These are phyloP conservation scores for Potamarius usumacintae DNA, from an alignment of 2,113 vertebrate species.

Conservation along the genomic window DNA sequence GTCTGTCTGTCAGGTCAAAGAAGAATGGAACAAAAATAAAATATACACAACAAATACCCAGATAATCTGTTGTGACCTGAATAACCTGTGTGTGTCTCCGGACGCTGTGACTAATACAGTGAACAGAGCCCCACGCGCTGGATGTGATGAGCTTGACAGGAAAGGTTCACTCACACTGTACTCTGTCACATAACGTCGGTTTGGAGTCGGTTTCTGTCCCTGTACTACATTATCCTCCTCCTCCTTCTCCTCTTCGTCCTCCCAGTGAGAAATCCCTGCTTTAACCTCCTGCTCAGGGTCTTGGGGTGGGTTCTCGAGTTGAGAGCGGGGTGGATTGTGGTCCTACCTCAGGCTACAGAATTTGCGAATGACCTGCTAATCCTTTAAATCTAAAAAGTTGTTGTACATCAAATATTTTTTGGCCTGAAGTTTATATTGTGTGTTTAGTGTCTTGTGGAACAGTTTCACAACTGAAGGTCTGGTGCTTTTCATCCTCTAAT, in stretches of 20 bases:
- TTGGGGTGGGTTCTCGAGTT: neutral
- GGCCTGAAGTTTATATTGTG: neutral
- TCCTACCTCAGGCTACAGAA: neutral
- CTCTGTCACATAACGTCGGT: too few species aligned
- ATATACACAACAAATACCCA: neutral
- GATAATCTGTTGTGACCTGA: neutral
- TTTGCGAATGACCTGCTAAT: neutral
- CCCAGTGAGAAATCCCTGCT: neutral
- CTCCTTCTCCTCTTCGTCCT: neutral
- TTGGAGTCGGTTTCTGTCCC: neutral
- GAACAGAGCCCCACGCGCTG: neutral
- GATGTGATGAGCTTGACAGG: neutral
- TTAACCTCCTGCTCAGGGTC: neutral
- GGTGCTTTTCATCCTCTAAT: slow-evolving; percentile 23
- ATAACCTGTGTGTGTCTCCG: neutral
- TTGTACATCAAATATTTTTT: neutral
- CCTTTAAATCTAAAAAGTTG: neutral
- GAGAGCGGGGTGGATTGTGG: neutral
- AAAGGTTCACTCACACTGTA: neutral
- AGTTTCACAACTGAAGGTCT: neutral
- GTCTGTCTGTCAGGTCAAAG: neutral
- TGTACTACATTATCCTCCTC: neutral
- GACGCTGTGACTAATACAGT: neutral
- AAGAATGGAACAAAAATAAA: neutral
- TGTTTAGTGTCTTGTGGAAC: neutral